Percentiles rank a stretch among this genome's conserved stretches.
Evolutionary conservation across 1,140 invertebrate genomes (phyloP).

Genomic region (Drosophila mayri): DNA sequence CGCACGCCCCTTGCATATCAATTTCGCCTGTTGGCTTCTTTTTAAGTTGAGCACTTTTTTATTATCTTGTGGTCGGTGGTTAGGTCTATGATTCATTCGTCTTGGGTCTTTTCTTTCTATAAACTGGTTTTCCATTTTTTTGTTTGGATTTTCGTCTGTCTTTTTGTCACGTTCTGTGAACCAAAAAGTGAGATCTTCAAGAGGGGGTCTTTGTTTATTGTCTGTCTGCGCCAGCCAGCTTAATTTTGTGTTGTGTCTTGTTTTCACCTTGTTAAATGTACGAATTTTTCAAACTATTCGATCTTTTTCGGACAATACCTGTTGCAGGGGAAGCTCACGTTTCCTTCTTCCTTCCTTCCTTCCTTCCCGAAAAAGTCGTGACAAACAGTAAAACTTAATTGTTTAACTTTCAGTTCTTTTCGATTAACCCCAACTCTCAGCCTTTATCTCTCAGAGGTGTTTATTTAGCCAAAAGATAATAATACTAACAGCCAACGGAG

Average conservation of each 20-base stretch:
- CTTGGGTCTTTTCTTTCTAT: conserved; percentile 50
- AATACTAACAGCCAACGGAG: neutral
- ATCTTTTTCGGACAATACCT: conserved; percentile 35
- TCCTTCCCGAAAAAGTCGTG: conserved; percentile 12
- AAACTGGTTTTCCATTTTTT: conserved; percentile 73
- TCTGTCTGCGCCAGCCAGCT: conserved; percentile 14
- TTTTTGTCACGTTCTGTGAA: conserved; percentile 76
- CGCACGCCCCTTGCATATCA: conserved; percentile 68
- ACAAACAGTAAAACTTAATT: conserved; percentile 24
- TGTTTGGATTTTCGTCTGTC: conserved; percentile 36
- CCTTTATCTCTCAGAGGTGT: conserved; percentile 30
- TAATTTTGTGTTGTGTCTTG: conserved; percentile 10
- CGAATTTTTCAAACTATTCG: conserved; percentile 25
- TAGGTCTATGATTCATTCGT: conserved; percentile 67
- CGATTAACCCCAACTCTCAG: conserved; percentile 2
- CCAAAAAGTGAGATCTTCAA: conserved; percentile 70
- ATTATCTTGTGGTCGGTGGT: conserved; percentile 39
- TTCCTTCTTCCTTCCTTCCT: conserved; percentile 14
- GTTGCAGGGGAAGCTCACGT: conserved; percentile 53
- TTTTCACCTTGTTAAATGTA: conserved; percentile 41
- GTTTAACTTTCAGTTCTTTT: conserved; percentile 15
- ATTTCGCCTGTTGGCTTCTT: conserved; percentile 52
- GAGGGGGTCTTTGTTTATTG: conserved; percentile 44
- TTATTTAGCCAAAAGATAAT: conserved; percentile 7
- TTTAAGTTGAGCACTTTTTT: conserved; percentile 42